These are phyloP conservation scores for Nymphalis io DNA, from an alignment of 1,140 invertebrate species.

Conservation along the genomic window DNA sequence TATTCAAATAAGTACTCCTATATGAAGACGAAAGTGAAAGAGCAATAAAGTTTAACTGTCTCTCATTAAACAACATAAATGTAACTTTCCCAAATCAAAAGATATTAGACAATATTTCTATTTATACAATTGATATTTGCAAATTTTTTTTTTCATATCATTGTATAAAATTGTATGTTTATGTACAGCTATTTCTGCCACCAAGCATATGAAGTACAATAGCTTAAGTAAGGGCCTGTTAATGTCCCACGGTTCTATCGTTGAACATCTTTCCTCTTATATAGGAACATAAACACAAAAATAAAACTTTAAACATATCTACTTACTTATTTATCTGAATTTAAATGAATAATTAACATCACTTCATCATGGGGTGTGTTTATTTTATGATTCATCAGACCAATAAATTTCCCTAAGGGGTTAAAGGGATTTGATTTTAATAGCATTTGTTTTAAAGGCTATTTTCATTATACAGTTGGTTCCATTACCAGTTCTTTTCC, in stretches of 20 bases:
- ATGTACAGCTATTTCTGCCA: no score
- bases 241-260: no score
- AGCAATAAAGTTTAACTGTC: background rate
- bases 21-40: background rate
- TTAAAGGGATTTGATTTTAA: background rate
- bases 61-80: background rate
- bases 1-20: no score
- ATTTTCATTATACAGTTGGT: background rate
- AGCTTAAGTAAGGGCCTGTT: no score
- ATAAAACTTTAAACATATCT: background rate
- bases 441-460: background rate
- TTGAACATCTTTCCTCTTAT: no score
- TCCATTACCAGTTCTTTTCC: background rate
- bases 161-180: background rate
- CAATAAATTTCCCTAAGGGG: background rate
- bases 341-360: background rate
- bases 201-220: no score
- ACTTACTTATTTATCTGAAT: background rate
- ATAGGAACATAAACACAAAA: background rate
- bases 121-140: background rate
- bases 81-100: constrained; percentile 3
- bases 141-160: background rate
- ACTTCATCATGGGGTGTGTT: constrained; percentile 1
- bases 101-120: background rate
- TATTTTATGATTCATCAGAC: background rate